A percentile compares a stretch with the other conserved stretches of the same genome.
Conservation (phyloP, 2,113 vertebrate species). For the Galbula dea region DNA sequence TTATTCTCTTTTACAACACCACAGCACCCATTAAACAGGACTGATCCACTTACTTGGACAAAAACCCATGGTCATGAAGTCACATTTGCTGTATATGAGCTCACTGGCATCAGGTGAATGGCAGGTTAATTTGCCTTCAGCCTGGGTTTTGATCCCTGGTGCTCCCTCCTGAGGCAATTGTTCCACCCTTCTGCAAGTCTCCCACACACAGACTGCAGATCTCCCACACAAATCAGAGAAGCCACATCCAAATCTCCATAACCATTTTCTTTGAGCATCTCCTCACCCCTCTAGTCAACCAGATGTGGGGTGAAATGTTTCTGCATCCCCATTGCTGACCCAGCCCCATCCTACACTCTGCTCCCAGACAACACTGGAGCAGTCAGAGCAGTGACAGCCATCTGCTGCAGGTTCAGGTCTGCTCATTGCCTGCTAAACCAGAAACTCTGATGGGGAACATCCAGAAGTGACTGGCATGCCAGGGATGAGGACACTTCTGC, state of each 20-base stretch:
- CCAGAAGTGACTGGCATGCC: background rate
- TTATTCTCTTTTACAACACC: background rate
- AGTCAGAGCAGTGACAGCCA: background rate
- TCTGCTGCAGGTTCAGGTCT: background rate
- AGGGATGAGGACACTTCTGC: background rate
- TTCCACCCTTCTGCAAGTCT: background rate
- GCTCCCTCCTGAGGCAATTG: background rate
- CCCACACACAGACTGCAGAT: background rate
- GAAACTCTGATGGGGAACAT: background rate
- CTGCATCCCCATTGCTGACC: background rate
- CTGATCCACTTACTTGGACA: background rate
- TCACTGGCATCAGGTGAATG: background rate
- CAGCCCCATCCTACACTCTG: fast-evolving
- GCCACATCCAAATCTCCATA: background rate
- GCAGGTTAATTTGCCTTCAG: background rate
- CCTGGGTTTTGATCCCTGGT: background rate
- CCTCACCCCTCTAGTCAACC: background rate
- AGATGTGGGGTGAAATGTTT: background rate
- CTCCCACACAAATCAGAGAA: background rate
- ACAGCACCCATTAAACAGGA: background rate
- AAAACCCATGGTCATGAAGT: background rate
- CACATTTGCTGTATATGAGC: background rate
- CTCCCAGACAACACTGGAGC: background rate
- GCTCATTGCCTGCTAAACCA: background rate
- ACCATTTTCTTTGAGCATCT: background rate